Evolutionary conservation across 2,797 vertebrate genomes (phyloP), one percentile per base, ranked within the genome.

Genomic region (Pogonophryne albipinna): DNA sequence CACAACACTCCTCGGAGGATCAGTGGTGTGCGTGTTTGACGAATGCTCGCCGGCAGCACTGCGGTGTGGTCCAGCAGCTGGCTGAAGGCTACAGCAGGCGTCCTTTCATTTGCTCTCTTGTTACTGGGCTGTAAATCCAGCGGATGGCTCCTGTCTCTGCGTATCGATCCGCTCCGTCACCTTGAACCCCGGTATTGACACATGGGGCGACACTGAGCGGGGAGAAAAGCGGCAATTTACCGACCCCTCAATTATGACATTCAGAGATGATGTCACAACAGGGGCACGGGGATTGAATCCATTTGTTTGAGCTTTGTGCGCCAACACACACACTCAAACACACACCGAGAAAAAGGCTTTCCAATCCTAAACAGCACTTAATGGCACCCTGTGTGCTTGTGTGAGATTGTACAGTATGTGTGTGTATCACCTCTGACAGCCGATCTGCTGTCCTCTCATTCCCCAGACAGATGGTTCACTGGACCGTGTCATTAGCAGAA

Each of bases 131-230:
- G 97, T 99, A 98, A 99, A 99, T 99, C 96, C 97, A 97, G 96
- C 94, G 96, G 97, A 98, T 98, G 97, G 96, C 95, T 97, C 95
- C 96, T 98, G 98, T 98, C 97, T 96, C 93, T 94, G 88, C 0
- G 95, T 99, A 99, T 99, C 94, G 98, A 99, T 99, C 97, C 94
- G 78, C 91, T 84, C 89, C 96, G 96, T 99, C 98, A 99, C 97
- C 98, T 99, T 99, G 98, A 99, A 98, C 97, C 97, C 98, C 95
- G 93, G 97, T 99, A 99, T 99, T 98, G 98, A 99, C 97, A 98
- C 97, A 97, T 97, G 96, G 97, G 96, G 96, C 94, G 95, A 85
- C 92, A 92, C 95, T 86, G 94, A 95, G 96, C 83, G 63, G 88
- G 80, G 85, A 85, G 85, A 85, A 79, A 74, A 88, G 90, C 82